Evolutionary conservation across 1,140 invertebrate species (phyloP), one percentile per base, ranked within the genome.

Genomic region (Drosophila micromelanica): DNA sequence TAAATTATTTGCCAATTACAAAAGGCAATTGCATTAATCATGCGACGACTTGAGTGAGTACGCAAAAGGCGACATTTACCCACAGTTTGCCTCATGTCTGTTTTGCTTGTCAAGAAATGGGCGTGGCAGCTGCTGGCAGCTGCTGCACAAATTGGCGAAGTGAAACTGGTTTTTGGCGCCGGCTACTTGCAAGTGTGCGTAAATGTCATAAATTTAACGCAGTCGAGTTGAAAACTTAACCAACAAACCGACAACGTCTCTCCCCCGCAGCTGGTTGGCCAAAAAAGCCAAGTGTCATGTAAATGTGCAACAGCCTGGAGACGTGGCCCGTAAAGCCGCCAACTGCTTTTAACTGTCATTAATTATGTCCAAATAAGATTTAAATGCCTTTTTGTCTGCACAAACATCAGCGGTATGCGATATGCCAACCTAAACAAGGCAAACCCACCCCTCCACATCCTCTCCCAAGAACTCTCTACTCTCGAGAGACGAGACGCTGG

Each of bases 341-440:
- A 89, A 84, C 84, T 89, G 84, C 84, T 89, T 89, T 89, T 89
- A 89, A 84, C 84, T 89, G 84, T 89, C 84, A 89, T 89, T 89
- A 89, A 89, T 89, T 89, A 89, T 89, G 84, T 89, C 84, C 89
- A 89, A 89, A 90, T 89, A 89, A 89, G 84, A 89, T 89, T 89
- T 89, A 89, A 89, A 89, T 89, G 84, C 84, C 69, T 87, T 89
- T 87, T 87, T 87, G 82, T 86, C 82, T 89, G 72, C 51, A 65
- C 84, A 87, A 87, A 89, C 82, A 87, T 78, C 76, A 43, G 27
- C 49, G 62, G 52, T 51, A 23, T 70, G 45, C 71, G 63, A 69
- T 57, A 61, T 62, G 71, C 43, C 52, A 73, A 45, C 30, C 46
- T 43, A 48, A 35, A 43, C 57, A 48, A 61, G 30, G 30, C 65